Percentiles rank a stretch among this genome's conserved stretches.
phyloP scores from a whole-genome alignment of 2,113 vertebrate genomes.

The Scytalopus superciliaris region DNA sequence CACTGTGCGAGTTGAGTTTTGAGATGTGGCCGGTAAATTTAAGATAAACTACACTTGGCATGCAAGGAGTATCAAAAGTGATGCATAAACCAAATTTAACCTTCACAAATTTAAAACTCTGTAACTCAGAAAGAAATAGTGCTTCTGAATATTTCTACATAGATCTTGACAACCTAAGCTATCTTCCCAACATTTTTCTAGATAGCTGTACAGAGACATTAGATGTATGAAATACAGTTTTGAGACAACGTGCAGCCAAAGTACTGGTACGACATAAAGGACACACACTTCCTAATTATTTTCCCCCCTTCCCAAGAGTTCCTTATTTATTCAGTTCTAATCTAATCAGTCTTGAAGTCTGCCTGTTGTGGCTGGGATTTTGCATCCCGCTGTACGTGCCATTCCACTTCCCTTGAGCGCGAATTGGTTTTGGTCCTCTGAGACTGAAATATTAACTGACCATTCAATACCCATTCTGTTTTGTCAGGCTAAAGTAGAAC shows the following conservation, averaged over 20 bases:
- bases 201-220: not conserved
- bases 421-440: not conserved
- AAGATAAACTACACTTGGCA: not conserved
- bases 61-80: not conserved
- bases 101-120: not conserved
- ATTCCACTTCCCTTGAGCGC: slow-evolving; percentile 23
- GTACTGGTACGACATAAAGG: not conserved
- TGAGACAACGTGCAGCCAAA: not conserved
- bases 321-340: not conserved
- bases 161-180: not conserved
- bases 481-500: slow-evolving; percentile 7
- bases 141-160: not conserved
- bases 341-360: slow-evolving; percentile 4
- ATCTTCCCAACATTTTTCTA: not conserved
- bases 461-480: not conserved
- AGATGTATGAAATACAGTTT: not conserved
- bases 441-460: not conserved
- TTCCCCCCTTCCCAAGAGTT: not conserved
- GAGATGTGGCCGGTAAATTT: not conserved
- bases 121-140: not conserved
- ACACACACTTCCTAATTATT: not conserved
- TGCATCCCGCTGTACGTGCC: not conserved
- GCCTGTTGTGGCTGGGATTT: not conserved
- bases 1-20: not conserved
- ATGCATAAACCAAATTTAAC: not conserved